Evolutionary conservation across 1,140 invertebrate species (phyloP).

Genomic region (Ostrea edulis): DNA sequence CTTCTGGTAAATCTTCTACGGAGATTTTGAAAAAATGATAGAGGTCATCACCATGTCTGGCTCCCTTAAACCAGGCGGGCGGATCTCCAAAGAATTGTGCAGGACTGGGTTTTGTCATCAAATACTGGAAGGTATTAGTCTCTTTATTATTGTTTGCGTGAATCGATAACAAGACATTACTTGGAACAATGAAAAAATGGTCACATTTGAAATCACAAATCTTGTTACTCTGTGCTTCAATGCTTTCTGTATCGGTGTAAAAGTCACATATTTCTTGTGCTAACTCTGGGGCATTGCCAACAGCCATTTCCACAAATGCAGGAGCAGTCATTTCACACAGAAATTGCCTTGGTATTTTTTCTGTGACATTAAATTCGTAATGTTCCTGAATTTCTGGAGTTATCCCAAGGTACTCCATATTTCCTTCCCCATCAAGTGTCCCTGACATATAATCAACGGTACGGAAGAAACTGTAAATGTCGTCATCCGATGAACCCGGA

Average conservation of each 20-base stretch:
- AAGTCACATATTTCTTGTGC: conserved; percentile 50
- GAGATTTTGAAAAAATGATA: not conserved
- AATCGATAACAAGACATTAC: conserved; percentile 41
- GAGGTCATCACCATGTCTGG: conserved; percentile 28
- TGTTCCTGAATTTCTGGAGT: conserved; percentile 46
- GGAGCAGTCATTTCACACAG: conserved; percentile 52
- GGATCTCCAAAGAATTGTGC: conserved; percentile 19
- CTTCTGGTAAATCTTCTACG: not conserved
- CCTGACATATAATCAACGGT: no score
- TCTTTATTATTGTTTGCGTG: conserved; percentile 39
- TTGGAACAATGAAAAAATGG: conserved; percentile 55
- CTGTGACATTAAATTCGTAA: conserved; percentile 47
- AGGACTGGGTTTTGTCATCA: not conserved
- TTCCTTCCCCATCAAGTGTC: no score
- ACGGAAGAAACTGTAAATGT: conserved; percentile 40
- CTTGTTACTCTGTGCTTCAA: conserved; percentile 48
- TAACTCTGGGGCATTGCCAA: conserved; percentile 26
- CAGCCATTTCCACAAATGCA: conserved; percentile 51
- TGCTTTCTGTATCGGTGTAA: conserved; percentile 40
- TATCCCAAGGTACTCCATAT: conserved; percentile 49
- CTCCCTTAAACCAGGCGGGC: conserved; percentile 36
- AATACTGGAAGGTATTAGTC: conserved; percentile 42
- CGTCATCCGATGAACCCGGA: not conserved
- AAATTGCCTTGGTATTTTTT: conserved; percentile 55
- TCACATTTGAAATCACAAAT: conserved; percentile 57